Percentiles rank a stretch among this genome's conserved stretches.
Evolutionary conservation across 2,888 invertebrate species (phyloP).

Genomic region (Drosophila maculinotata): DNA sequence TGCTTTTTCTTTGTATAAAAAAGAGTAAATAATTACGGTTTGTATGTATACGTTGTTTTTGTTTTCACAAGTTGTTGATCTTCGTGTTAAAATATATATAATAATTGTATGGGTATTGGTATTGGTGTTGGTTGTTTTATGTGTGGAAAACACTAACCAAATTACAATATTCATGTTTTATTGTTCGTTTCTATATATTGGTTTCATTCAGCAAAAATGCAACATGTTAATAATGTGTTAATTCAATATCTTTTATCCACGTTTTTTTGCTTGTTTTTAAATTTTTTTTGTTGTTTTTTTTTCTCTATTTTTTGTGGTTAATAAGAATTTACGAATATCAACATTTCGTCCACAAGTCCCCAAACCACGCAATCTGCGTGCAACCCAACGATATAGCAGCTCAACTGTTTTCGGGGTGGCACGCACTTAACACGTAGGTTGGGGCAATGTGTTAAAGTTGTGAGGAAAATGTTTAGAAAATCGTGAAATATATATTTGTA

Average conservation of each 20-base stretch:
- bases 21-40: slow-evolving; percentile 81
- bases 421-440: slow-evolving; percentile 16
- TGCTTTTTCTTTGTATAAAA: slow-evolving; percentile 82
- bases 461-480: slow-evolving; percentile 54
- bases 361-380: slow-evolving; percentile 7
- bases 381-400: slow-evolving; percentile 42
- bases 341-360: slow-evolving; percentile 47
- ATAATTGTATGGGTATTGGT: slow-evolving; percentile 49
- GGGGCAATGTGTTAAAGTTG: slow-evolving; percentile 19
- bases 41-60: slow-evolving; percentile 66
- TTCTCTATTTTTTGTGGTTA: slow-evolving; percentile 44
- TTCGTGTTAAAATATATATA: slow-evolving; percentile 69
- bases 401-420: slow-evolving; percentile 56
- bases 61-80: slow-evolving; percentile 72
- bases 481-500: slow-evolving; percentile 45
- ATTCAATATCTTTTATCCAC: slow-evolving; percentile 66
- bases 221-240: slow-evolving; percentile 76
- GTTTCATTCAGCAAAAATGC: slow-evolving; percentile 70
- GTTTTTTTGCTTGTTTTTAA: slow-evolving; percentile 31
- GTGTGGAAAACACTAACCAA: slow-evolving; percentile 69
- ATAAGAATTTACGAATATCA: slow-evolving; percentile 64
- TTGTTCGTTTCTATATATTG: slow-evolving; percentile 41
- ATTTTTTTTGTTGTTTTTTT: slow-evolving; percentile 27
- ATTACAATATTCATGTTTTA: slow-evolving; percentile 58
- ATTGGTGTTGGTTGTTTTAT: slow-evolving; percentile 45